Conservation (phyloP, 2,797 vertebrate genomes). For the Megaceryle alcyon region DNA sequence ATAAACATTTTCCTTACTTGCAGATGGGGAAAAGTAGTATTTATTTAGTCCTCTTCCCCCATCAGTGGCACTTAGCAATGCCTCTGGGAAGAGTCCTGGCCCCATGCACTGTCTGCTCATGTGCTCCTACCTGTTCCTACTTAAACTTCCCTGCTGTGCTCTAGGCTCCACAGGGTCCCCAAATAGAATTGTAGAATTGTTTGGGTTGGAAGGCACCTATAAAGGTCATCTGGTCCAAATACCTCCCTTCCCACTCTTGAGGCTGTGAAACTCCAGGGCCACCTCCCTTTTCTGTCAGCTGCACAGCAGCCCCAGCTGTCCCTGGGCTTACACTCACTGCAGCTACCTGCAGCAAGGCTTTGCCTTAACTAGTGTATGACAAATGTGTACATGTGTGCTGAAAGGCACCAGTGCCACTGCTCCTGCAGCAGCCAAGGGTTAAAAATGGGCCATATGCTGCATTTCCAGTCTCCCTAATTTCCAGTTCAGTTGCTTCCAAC, state of each 20-base stretch:
- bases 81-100: not conserved
- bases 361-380: not conserved
- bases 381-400: rapidly evolving
- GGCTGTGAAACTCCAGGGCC: not conserved
- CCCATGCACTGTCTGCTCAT: not conserved
- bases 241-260: rapidly evolving
- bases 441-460: rapidly evolving
- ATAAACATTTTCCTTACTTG: rapidly evolving
- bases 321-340: rapidly evolving
- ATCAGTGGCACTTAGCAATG: rapidly evolving
- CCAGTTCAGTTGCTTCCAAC: rapidly evolving
- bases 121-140: not conserved
- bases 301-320: rapidly evolving
- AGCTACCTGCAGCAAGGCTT: not conserved
- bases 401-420: rapidly evolving
- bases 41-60: not conserved
- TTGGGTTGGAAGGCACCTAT: not conserved
- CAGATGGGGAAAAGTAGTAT: rapidly evolving
- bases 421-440: not conserved
- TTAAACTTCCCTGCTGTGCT: rapidly evolving
- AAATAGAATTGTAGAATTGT: not conserved
- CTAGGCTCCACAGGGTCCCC: not conserved
- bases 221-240: not conserved
- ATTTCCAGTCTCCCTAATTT: not conserved
- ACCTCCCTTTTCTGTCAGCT: not conserved